Conservation (phyloP, 1,140 invertebrate species). For the Asobara japonica region DNA sequence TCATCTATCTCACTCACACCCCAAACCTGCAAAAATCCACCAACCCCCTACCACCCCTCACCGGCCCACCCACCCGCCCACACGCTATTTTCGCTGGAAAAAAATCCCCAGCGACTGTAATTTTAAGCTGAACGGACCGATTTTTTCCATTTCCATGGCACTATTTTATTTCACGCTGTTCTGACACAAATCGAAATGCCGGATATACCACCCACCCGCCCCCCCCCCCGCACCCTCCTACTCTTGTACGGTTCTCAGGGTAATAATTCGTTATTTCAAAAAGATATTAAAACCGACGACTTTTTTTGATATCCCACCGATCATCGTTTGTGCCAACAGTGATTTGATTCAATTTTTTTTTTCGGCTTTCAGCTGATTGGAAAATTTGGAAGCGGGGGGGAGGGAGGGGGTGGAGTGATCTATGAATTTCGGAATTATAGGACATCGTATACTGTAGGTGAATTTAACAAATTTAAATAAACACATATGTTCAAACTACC, state of each 20-base stretch:
- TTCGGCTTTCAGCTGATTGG: background rate
- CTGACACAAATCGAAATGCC: conserved; percentile 28
- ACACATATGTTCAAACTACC: background rate
- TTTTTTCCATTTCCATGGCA: conserved; percentile 49
- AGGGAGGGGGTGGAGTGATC: background rate
- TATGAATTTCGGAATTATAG: background rate
- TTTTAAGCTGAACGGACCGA: conserved; percentile 59
- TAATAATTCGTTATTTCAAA: conserved; percentile 9
- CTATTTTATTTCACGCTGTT: conserved; percentile 41
- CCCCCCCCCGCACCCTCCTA: background rate
- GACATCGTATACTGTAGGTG: background rate
- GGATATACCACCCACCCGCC: conserved; percentile 3
- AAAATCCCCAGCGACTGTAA: conserved; percentile 48
- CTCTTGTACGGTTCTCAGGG: background rate
- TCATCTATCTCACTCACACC: conserved; percentile 39
- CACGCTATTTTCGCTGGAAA: conserved; percentile 23
- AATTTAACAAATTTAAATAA: too few species aligned
- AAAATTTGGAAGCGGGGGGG: background rate
- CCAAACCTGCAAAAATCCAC: conserved; percentile 8
- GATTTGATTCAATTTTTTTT: conserved; percentile 50
- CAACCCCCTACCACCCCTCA: conserved; percentile 11
- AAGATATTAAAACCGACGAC: conserved; percentile 52
- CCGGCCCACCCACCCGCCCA: background rate
- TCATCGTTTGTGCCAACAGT: background rate
- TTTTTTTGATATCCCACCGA: conserved; percentile 10